Base-by-base conservation (phyloP, 2,888 invertebrate species). In the Eupelmus urozonus region DNA sequence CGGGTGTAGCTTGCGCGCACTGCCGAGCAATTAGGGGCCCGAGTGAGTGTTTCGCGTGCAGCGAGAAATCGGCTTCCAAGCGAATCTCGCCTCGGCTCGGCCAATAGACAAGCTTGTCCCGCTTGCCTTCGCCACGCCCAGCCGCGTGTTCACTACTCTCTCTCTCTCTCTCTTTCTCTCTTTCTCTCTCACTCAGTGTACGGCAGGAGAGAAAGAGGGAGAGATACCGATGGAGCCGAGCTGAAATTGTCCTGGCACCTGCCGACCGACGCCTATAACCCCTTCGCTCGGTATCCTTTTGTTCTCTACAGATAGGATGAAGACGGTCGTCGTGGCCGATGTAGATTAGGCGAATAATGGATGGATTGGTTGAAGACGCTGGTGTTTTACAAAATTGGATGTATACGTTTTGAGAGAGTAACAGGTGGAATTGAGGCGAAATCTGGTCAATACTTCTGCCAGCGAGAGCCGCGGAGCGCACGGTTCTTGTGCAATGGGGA, bases 401-500 rank as follows among this genome's bases (percentile, higher is more conserved):
- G 34, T n/a, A n/a, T n/a, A n/a, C n/a, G 13, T 49, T 49, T 34
- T 20, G 55, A 13, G 20, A 62, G 71, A 42, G 45, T 59, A 3
- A 25, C 18, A 57, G 13, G 16, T 16, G 2, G 13, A 27, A 34
- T n/a, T 5, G 20, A 40, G 2, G 20, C 20, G 20, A 62, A 20
- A 40, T 1, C 3, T 16, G 60, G 82, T 27, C 81, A 74, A 83
- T 80, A 82, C 62, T 82, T 82, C 76, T 69, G 34, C 79, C 3
- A 53, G 49, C n/a, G 34, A 45, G 13, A n/a, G n/a, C n/a, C n/a
- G n/a, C n/a, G n/a, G n/a, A 5, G 9, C 34, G 34, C 25, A 18
- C 59, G 75, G 55, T 72, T 77, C 82, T 81, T 81, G 73, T 79
- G 76, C 79, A 83, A 80, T 78, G 79, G 80, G 81, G 81, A 80